Evolutionary conservation across 2,888 invertebrate species (phyloP), one percentile per base, ranked within the genome.

Genomic region (Molorchus minor): DNA sequence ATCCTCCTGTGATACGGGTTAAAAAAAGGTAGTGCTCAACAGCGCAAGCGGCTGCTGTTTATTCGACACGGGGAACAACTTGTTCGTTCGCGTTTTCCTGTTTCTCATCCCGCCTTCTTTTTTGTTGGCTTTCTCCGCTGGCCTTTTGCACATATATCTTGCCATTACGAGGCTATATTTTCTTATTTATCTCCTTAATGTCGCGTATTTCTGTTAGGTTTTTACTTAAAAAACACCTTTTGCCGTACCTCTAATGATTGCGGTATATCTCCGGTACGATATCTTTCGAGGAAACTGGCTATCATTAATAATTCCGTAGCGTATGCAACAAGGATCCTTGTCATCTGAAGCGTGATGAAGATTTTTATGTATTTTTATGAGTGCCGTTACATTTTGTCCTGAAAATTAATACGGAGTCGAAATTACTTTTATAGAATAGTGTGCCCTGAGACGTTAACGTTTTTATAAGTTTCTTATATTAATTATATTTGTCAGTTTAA

Each of bases 101-200:
- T 59, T 65, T 59, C 61, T 67, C 65, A 60, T 61, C 54, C 60
- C 49, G 51, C 41, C 60, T 49, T 56, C 60, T 64, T 65, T n/a
- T 60, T 60, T 62, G 61, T 54, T 56, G 56, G 58, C 58, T 52
- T 63, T 53, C 59, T 45, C 56, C 43, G 53, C 66, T 65, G 66
- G 68, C 71, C 70, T 71, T 72, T 69, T 67, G 66, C 71, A 72
- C 73, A 73, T 73, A 75, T 73, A 74, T 75, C 64, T 72, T 64
- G 68, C 73, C 71, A 75, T 75, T 75, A 73, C 71, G 70, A 47
- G 66, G 71, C 71, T 65, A 71, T 75, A 75, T 72, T 73, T 76
- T 72, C 73, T 73, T 75, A 74, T 76, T 75, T 75, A 75, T 75
- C 73, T 72, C 64, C 61, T 65, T 67, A 73, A 70, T 69, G 71